Base-by-base conservation (phyloP, 2,888 invertebrate genomes). In the Lasioglossum figueresi region DNA sequence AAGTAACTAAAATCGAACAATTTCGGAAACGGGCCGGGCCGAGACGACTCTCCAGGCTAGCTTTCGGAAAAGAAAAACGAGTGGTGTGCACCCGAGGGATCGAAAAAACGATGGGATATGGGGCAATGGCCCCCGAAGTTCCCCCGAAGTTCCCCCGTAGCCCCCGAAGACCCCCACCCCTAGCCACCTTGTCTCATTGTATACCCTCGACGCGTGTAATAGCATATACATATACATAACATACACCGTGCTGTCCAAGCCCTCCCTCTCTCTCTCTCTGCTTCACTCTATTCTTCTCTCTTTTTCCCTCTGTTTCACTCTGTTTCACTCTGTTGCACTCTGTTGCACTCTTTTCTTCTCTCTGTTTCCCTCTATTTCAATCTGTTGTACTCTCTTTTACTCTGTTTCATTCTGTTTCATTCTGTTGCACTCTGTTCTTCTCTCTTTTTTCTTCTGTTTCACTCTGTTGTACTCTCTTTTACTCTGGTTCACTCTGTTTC, bases 231-330 rank as follows among this genome's bases (percentile, higher is more conserved):
- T 37, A 37, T 6, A 86, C n/a, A n/a, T n/a, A n/a, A n/a, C n/a
- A n/a, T n/a, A n/a, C n/a, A n/a, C 84, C 83, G 88, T 87, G 88
- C 86, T 90, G 87, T 86, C 87, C 88, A 82, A 80, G 63, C 80
- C 79, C 82, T 83, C 84, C 75, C 80, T 68, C 79, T 76, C 76
- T 76, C 83, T 70, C 56, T 37, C 10, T n/a, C n/a, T n/a, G n/a
- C n/a, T n/a, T n/a, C n/a, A n/a, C n/a, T n/a, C n/a, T n/a, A n/a
- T n/a, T n/a, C n/a, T n/a, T n/a, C n/a, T n/a, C n/a, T n/a, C n/a
- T n/a, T n/a, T n/a, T n/a, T 56, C n/a, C n/a, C n/a, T n/a, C n/a
- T n/a, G n/a, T n/a, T n/a, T n/a, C n/a, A n/a, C n/a, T n/a, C n/a
- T n/a, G n/a, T n/a, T n/a, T n/a, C 56, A 3, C 52, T 14, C n/a